Base-by-base conservation (phyloP, 2,113 vertebrate species). In the Rhinolophus ferrumequinum region DNA sequence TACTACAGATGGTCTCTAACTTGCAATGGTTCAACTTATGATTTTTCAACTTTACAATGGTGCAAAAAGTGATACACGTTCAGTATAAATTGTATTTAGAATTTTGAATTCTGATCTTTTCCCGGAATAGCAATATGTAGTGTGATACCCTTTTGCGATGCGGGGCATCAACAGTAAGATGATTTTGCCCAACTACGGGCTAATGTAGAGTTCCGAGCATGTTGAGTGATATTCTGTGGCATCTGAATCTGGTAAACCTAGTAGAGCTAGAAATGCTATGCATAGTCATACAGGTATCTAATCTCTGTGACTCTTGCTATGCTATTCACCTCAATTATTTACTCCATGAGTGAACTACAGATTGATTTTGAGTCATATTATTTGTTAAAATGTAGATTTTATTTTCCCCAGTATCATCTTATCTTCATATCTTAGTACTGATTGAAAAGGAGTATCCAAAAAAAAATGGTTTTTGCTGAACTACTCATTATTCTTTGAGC, bases 331-430 rank as follows among this genome's bases (percentile, higher is more conserved):
- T 90, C 90, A 56, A 24, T 87, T 66, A 93, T 88, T 94, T 93
- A 87, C 75, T 92, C 75, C 58, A 92, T 7, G 52, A 64, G 93
- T 85, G 87, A 96, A 95, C 70, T 90, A 38, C 58, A 85, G 52
- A 92, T 95, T 89, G 89, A 95, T 97, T 97, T 95, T 86, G 60
- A 97, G 44, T 95, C 70, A 58, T 44, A 52, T 56, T 90, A 84
- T 56, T 83, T 93, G 26, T 92, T 89, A 87, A 97, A 97, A 97
- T 95, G 80, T 95, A 93, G 41, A 89, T 87, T 93, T 95, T 33
- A 67, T 26, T 79, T 76, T 24, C 12, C 72, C 62, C 70, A 38
- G 11, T 88, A 54, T 76, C 67, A 93, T 83, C 11, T 66, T 93
- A 79, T 10, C n/a, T 21, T 86, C 73, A 82, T 88, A 50, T 91